A percentile compares a stretch with the other conserved stretches of the same genome.
These are phyloP conservation scores for Drosophila azteca DNA, from an alignment of 1,140 invertebrate genomes.

Conservation along the genomic window DNA sequence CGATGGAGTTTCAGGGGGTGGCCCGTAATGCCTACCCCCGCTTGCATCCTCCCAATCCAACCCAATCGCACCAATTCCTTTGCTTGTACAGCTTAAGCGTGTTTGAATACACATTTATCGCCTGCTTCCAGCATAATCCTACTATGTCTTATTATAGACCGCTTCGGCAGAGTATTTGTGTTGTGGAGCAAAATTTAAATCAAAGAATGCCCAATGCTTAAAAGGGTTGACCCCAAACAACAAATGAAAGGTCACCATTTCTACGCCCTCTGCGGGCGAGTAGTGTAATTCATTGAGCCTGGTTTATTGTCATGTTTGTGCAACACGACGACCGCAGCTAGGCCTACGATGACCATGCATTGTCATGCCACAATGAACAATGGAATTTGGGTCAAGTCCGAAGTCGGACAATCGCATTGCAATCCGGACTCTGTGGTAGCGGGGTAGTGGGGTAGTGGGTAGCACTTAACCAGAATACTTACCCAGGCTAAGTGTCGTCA, in stretches of 20 bases:
- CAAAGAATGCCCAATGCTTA: neutral
- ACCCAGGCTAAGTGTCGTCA: slow-evolving; percentile 86
- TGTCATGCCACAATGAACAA: slow-evolving; percentile 24
- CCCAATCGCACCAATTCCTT: slow-evolving; percentile 35
- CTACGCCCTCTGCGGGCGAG: neutral
- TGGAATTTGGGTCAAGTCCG: slow-evolving; percentile 68
- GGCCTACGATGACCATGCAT: slow-evolving; percentile 23
- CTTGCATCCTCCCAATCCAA: slow-evolving; percentile 33
- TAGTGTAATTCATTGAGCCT: slow-evolving; percentile 43
- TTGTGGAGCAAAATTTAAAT: slow-evolving; percentile 7
- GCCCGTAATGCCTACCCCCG: slow-evolving; percentile 28
- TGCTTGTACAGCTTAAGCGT: slow-evolving; percentile 5
- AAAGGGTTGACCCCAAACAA: no score
- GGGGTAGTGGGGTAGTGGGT: neutral
- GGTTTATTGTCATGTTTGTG: slow-evolving; percentile 48
- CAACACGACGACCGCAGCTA: slow-evolving; percentile 25
- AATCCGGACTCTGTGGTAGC: slow-evolving; percentile 31
- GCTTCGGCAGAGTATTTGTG: no score
- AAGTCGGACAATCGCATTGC: slow-evolving; percentile 38
- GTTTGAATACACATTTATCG: neutral
- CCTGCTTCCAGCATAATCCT: neutral
- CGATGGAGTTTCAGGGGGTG: slow-evolving; percentile 6
- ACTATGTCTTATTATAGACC: no score
- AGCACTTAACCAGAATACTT: slow-evolving; percentile 69
- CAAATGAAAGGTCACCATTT: slow-evolving; percentile 30